Percentiles rank a stretch among this genome's conserved stretches.
These are phyloP conservation scores for Diachasma alloeum DNA, from an alignment of 1,140 invertebrate genomes.

Conservation along the genomic window DNA sequence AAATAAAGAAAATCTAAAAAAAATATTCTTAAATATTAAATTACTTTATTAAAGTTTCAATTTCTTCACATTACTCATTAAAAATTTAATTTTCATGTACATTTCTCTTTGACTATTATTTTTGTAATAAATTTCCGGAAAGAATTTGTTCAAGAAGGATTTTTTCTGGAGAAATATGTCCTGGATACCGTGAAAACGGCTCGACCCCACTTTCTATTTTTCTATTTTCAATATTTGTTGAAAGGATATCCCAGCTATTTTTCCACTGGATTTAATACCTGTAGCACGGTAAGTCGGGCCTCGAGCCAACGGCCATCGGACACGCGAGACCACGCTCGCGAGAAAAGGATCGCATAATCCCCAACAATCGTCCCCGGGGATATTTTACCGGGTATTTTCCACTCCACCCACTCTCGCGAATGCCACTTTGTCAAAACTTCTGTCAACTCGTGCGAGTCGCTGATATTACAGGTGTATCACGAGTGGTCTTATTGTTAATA, in stretches of 20 bases:
- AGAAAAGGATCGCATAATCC: conserved; percentile 53
- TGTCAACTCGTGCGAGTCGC: background rate
- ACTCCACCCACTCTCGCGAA: conserved; percentile 17
- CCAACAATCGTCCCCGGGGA: conserved; percentile 50
- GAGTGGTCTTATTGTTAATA: too few relatives aligned
- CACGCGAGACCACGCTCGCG: conserved; percentile 42
- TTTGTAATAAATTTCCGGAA: too few relatives aligned
- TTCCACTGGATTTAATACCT: conserved; percentile 54
- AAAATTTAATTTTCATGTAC: too few relatives aligned
- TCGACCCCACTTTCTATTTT: background rate
- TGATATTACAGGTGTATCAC: too few relatives aligned
- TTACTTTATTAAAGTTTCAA: too few relatives aligned
- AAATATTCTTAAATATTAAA: too few relatives aligned
- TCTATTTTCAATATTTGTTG: background rate
- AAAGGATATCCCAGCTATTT: conserved; percentile 35
- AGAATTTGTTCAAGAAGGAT: too few relatives aligned
- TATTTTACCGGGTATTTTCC: conserved; percentile 49
- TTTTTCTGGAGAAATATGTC: too few relatives aligned
- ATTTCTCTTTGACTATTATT: too few relatives aligned
- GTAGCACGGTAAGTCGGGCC: conserved; percentile 40
- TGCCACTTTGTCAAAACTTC: conserved; percentile 41
- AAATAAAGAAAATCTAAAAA: too few relatives aligned
- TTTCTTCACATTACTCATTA: too few relatives aligned
- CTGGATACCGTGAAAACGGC: too few relatives aligned
- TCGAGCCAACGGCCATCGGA: conserved; percentile 42